phyloP scores from a whole-genome alignment of 2,888 invertebrate genomes.

The Nycteola revayana region DNA sequence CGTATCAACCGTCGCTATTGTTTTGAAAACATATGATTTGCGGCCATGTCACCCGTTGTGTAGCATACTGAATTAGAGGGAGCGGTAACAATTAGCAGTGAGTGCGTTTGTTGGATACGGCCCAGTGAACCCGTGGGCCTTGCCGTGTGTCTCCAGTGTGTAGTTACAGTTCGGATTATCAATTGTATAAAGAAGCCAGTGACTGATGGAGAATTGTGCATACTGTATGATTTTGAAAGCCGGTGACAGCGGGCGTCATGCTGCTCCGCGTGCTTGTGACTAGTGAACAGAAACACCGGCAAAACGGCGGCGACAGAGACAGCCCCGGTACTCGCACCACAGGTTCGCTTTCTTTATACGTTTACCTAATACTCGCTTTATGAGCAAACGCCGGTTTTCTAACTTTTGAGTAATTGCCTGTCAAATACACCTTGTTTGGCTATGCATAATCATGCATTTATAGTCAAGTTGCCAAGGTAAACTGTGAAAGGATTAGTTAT shows the following conservation, averaged over 20 bases:
- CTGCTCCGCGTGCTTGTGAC: conserved; percentile 61
- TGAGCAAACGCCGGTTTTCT: conserved; percentile 25
- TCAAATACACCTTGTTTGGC: conserved; percentile 23
- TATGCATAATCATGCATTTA: conserved; percentile 40
- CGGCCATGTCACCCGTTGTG: conserved; percentile 53
- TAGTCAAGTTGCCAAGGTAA: conserved; percentile 56
- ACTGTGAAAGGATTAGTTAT: conserved; percentile 58
- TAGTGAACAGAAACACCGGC: conserved; percentile 59
- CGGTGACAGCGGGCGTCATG: conserved; percentile 62
- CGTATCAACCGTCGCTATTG: conserved; percentile 51
- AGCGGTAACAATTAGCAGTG: conserved; percentile 59
- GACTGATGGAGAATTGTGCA: conserved; percentile 71
- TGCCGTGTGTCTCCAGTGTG: conserved; percentile 60
- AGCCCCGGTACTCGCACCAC: conserved; percentile 63
- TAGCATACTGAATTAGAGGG: conserved; percentile 58
- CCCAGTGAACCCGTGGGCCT: conserved; percentile 58
- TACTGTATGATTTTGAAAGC: conserved; percentile 46
- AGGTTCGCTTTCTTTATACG: conserved; percentile 52
- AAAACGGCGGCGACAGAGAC: conserved; percentile 72
- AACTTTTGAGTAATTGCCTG: conserved; percentile 30
- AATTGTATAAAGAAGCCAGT: conserved; percentile 50
- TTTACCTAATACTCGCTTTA: conserved; percentile 18
- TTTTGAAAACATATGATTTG: conserved; percentile 68
- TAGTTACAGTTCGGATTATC: conserved; percentile 46
- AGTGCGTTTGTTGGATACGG: conserved; percentile 70